A percentile compares a stretch with the other conserved stretches of the same genome.
Evolutionary conservation across 37 sponge, comb jelly and placozoan genomes (phyloP).

Genomic region (Hormiphora californensis): DNA sequence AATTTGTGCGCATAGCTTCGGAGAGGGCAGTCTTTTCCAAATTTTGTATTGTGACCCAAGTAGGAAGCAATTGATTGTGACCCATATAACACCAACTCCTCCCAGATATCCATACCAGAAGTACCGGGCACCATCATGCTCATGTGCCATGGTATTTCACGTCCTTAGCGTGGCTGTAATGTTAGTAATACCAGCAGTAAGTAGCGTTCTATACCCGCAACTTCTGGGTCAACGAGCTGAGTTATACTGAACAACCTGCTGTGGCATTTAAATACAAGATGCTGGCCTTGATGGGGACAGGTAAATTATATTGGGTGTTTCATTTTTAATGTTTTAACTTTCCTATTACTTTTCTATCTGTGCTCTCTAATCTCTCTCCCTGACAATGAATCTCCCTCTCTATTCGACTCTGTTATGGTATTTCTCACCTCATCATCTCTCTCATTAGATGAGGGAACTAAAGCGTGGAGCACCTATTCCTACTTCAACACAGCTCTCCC

Average conservation of each 20-base stretch:
- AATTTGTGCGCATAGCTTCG: too few species aligned
- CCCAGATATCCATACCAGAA: too few species aligned
- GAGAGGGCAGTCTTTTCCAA: too few species aligned
- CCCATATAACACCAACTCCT: too few species aligned
- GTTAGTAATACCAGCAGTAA: not conserved
- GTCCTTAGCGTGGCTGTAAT: slow-evolving; percentile 1
- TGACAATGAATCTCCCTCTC: too few species aligned
- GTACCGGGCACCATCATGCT: slow-evolving; percentile 4
- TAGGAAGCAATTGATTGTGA: too few species aligned
- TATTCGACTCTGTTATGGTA: too few species aligned
- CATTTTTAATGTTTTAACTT: too few species aligned
- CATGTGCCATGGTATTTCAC: not conserved
- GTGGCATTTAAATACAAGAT: slow-evolving; percentile 3
- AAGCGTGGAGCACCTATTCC: slow-evolving; percentile 14
- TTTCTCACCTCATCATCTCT: not conserved
- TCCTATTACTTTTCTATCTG: too few species aligned
- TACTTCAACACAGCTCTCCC: slow-evolving; percentile 20
- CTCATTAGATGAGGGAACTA: not conserved
- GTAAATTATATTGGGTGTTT: not conserved
- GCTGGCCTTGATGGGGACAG: not conserved
- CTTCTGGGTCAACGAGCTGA: slow-evolving; percentile 2
- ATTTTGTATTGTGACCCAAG: too few species aligned
- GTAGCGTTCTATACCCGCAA: slow-evolving; percentile 11
- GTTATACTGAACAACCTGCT: not conserved
- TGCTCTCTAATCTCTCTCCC: too few species aligned